Base-by-base conservation (phyloP, 2,888 invertebrate genomes). In the Eupeodes luniger region DNA sequence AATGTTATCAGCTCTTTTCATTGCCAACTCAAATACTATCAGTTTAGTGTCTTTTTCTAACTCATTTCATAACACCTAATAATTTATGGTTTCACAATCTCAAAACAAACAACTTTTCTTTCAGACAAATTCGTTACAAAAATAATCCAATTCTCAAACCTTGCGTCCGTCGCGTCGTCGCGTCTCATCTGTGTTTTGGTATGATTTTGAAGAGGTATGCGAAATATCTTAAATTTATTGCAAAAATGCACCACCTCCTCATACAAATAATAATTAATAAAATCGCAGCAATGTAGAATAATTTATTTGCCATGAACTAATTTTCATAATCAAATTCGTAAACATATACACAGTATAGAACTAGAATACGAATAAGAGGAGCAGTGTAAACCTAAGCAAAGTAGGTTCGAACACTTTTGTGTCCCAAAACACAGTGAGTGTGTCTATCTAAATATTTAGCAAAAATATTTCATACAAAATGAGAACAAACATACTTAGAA, bases 301-400 rank as follows among this genome's bases (percentile, higher is more conserved):
- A 66, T 74, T 70, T 53, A 79, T 64, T 79, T 69, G 79, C 64
- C 69, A 59, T 79, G 83, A 83, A 70, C 86, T 82, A 86, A 83
- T 86, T 86, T 86, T 79, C 82, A 83, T 83, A 86, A 86, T 82
- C 69, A 83, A 83, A 83, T 70, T 27, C 57, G 62, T 75, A 75
- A 86, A 83, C 82, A 76, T 34, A 64, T 34, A 64, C 12, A n/a
- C 27, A 57, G 27, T 10, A 19, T 4, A 40, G 40, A 36, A 61
- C 34, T 19, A 7, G 27, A 27, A 27, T 27, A 27, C 2, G 27
- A 51, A 57, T 14, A 47, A 55, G 55, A 64, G 4, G 16, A 61
- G 6, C 34, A 27, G 27, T 27, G 27, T n/a, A 44, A 62, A 16
- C 19, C 51, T 81, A 9, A 59, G 59, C n/a, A 9, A n/a, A 59